Evolutionary conservation across 2,888 invertebrate species (phyloP).

Genomic region (Bombylius discolor): DNA sequence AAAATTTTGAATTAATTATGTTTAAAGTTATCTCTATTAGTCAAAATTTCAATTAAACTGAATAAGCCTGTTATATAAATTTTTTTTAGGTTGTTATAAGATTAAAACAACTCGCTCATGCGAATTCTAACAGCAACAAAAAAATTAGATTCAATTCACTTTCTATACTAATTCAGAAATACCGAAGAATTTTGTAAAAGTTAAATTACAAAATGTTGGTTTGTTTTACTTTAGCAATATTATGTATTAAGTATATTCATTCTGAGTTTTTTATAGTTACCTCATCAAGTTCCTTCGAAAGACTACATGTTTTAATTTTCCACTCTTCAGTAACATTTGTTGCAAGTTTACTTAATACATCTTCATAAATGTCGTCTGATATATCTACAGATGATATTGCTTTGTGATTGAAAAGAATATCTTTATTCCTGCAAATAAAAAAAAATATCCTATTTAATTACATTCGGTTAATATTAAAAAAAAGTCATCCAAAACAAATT

Average conservation of each 20-base stretch:
- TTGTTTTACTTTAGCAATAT: no score
- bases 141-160: no score
- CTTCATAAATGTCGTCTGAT: conserved; percentile 44
- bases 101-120: no score
- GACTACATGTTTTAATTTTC: conserved; percentile 52
- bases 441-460: background rate
- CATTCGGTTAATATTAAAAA: no score
- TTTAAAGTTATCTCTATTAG: background rate
- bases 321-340: conserved; percentile 28
- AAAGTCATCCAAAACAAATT: no score
- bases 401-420: conserved; percentile 30
- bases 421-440: conserved; percentile 38
- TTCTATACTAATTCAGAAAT: no score
- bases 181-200: no score
- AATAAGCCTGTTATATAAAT: background rate
- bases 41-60: background rate
- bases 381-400: conserved; percentile 36
- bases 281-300: conserved; percentile 61
- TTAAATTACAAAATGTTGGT: no score
- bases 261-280: conserved; percentile 31
- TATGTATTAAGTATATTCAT: no score
- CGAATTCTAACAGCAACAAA: no score
- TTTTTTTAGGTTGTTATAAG: no score
- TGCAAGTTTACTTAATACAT: conserved; percentile 29
- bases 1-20: background rate